Percentiles rank a stretch among this genome's conserved stretches.
phyloP scores from a whole-genome alignment of 2,113 vertebrate genomes.

The Oreocharis arfaki region DNA sequence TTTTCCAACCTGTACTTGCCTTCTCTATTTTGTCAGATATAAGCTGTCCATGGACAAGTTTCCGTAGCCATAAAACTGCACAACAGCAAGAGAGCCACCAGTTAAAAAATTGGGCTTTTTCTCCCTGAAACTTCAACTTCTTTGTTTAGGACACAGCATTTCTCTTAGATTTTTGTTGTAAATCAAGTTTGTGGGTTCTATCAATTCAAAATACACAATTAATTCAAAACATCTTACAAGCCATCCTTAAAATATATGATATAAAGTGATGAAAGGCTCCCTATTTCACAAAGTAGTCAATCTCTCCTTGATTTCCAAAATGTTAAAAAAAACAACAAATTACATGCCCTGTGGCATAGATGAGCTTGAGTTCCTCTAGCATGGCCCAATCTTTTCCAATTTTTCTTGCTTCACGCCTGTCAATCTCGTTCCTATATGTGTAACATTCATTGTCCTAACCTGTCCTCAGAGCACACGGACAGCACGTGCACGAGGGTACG shows the following conservation, averaged over 20 bases:
- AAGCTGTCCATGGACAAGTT: background rate
- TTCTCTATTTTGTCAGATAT: background rate
- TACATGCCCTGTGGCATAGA: background rate
- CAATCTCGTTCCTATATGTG: background rate
- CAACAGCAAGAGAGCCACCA: background rate
- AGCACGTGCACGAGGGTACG: accelerated
- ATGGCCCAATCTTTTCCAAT: background rate
- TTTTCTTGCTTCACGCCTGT: background rate
- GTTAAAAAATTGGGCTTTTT: background rate
- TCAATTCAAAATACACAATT: background rate
- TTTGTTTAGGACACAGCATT: background rate
- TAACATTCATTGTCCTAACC: background rate
- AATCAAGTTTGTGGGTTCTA: background rate
- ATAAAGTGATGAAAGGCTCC: background rate
- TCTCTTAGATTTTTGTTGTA: background rate
- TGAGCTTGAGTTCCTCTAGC: background rate
- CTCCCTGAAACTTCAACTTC: background rate
- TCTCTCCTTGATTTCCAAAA: background rate
- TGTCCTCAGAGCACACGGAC: background rate
- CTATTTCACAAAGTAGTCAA: background rate
- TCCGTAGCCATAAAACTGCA: background rate
- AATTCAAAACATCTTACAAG: background rate
- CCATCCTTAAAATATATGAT: background rate
- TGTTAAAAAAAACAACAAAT: background rate
- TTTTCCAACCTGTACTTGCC: background rate